Evolutionary conservation across 1,140 invertebrate genomes (phyloP).

Genomic region (Charaxes varanes): DNA sequence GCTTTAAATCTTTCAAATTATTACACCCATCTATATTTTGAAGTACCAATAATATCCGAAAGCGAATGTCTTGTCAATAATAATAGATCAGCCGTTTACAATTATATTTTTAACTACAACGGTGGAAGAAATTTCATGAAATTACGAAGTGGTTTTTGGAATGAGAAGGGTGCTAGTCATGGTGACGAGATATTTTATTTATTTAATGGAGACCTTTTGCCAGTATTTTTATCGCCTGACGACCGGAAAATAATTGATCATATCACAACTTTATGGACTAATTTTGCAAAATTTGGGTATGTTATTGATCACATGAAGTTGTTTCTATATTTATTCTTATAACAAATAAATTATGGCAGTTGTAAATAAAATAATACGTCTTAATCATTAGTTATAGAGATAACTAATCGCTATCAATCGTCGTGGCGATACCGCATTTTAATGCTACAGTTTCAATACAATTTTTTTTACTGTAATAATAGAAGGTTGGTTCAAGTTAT

Average conservation of each 20-base stretch:
- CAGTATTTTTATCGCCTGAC: slow-evolving; percentile 29
- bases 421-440: no score
- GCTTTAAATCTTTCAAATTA: slow-evolving; percentile 36
- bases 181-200: slow-evolving; percentile 61
- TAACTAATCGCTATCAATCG: no score
- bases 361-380: no score
- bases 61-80: slow-evolving; percentile 27
- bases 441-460: no score
- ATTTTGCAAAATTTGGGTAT: slow-evolving; percentile 64
- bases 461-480: no score
- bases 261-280: slow-evolving; percentile 54
- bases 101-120: slow-evolving; percentile 52
- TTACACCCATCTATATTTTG: slow-evolving; percentile 55
- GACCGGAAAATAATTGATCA: slow-evolving; percentile 42
- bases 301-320: no score
- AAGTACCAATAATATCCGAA: slow-evolving; percentile 47
- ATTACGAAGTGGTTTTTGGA: slow-evolving; percentile 22
- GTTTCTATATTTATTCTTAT: no score
- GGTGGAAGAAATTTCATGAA: slow-evolving; percentile 51
- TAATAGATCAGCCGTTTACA: slow-evolving; percentile 35
- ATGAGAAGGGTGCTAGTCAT: slow-evolving; percentile 47
- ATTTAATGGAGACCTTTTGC: slow-evolving; percentile 32
- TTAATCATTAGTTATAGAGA: no score
- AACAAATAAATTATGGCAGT: no score
- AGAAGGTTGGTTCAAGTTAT: no score